A percentile compares a stretch with the other conserved stretches of the same genome.
These are phyloP conservation scores for Ferrisia virgata DNA, from an alignment of 2,888 invertebrate genomes.

Conservation along the genomic window DNA sequence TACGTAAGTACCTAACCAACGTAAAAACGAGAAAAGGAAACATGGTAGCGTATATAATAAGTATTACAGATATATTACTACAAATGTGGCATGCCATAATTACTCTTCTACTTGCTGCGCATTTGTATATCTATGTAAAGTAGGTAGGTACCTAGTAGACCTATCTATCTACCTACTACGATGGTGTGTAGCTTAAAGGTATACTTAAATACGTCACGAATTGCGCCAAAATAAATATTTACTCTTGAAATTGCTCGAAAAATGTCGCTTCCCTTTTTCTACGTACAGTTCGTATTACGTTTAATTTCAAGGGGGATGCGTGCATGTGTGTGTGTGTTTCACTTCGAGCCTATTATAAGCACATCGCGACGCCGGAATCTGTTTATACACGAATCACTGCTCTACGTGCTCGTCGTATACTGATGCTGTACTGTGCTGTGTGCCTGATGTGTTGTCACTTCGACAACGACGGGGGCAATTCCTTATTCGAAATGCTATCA, in stretches of 20 bases:
- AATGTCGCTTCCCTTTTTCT: background rate
- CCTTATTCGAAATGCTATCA: too few species aligned
- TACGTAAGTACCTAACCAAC: background rate
- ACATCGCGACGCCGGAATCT: background rate
- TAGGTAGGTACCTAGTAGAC: background rate
- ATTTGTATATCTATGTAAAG: too few species aligned
- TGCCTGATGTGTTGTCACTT: too few species aligned
- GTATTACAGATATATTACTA: too few species aligned
- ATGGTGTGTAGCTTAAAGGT: background rate
- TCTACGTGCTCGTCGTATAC: too few species aligned
- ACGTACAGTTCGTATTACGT: too few species aligned
- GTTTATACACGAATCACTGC: background rate
- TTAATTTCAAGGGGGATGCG: background rate
- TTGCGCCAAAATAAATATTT: conserved; percentile 8
- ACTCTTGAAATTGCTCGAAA: background rate
- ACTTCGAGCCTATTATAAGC: background rate
- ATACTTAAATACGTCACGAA: background rate
- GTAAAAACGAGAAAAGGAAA: background rate
- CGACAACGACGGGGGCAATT: too few species aligned
- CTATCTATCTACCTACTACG: background rate
- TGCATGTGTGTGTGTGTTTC: background rate
- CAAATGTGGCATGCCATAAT: too few species aligned
- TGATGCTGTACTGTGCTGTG: too few species aligned
- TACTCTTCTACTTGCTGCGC: too few species aligned
- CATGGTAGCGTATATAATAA: too few species aligned